Base-by-base conservation (phyloP, 2,797 vertebrate genomes). In the Paedocypris micromegethes region DNA sequence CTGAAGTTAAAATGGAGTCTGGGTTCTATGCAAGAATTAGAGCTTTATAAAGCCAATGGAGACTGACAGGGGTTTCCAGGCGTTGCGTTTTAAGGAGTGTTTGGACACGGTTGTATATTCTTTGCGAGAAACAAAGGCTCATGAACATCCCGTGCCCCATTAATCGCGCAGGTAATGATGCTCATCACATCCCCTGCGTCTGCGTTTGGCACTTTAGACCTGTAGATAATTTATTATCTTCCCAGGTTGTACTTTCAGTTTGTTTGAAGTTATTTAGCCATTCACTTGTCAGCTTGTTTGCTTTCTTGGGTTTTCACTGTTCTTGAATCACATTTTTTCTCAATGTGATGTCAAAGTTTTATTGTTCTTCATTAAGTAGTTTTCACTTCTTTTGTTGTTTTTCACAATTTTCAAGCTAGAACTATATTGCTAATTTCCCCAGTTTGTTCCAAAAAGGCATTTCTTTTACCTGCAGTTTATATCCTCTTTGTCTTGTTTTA, bases 81-180 rank as follows among this genome's bases (percentile, higher is more conserved):
- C 68, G 6, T 58, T 51, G 64, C 53, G 64, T 23, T 63, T 70
- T 53, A 37, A 39, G 52, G 55, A 43, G 54, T 54, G 38, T 58
- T 63, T 73, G 71, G 60, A 57, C 58, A 51, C 46, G 6, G 41
- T 43, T 55, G 47, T 72, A 56, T 63, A 50, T 68, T 64, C 9
- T 41, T 59, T 43, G 49, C 58, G 60, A 66, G 63, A 66, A 72
- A 54, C 63, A 66, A 63, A 63, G 57, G 56, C 57, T 47, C 5
- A 23, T 47, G 66, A 47, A 65, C 72, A 56, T 72, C 52, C 64
- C 64, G 52, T 46, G 57, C 69, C 68, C 60, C 72, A 75, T 77
- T 75, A 72, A 77, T 63, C 49, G 9, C 53, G 57, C 50, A 66
- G 58, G 62, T 77, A 72, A 75, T 77, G 70, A 55, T 70, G 62